Percentiles rank a stretch among this genome's conserved stretches.
phyloP scores from a whole-genome alignment of 2,888 invertebrate species.

The Athalia cordata region DNA sequence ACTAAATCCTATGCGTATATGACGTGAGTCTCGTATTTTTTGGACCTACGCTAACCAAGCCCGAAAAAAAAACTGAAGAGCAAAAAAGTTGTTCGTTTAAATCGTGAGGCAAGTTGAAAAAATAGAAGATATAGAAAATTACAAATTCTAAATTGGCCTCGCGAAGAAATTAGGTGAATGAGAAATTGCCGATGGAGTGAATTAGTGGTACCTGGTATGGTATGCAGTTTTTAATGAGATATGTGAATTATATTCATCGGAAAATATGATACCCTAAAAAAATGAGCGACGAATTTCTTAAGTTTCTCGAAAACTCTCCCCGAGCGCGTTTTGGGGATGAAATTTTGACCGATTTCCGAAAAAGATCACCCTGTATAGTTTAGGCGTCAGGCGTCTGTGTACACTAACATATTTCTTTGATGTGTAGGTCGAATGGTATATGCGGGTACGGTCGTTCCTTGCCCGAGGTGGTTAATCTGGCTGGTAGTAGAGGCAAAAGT shows the following conservation, averaged over 20 bases:
- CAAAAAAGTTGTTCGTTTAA: not conserved
- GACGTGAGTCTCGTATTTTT: not conserved
- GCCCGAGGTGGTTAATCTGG: conserved; percentile 39
- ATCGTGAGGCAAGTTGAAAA: not conserved
- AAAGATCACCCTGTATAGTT: conserved; percentile 30
- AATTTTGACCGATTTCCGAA: not conserved
- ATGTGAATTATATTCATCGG: too few relatives aligned
- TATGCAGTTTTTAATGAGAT: too few relatives aligned
- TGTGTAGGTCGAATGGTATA: conserved; percentile 2
- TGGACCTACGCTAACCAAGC: not conserved
- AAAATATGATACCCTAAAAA: too few relatives aligned
- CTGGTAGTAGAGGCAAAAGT: conserved; percentile 13
- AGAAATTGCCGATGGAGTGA: conserved; percentile 9
- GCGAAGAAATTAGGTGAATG: conserved; percentile 4
- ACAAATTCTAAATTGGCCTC: conserved; percentile 22
- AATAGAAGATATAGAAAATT: not conserved
- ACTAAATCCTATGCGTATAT: too few relatives aligned
- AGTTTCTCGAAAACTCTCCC: too few relatives aligned
- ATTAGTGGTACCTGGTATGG: not conserved
- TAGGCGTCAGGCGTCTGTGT: not conserved
- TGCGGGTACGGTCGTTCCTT: conserved; percentile 30
- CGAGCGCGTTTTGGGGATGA: too few relatives aligned
- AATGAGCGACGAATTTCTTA: too few relatives aligned
- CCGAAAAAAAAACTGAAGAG: not conserved
- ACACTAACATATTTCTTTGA: not conserved